Conservation (phyloP, 92 coral and sea anemone genomes). For the Porites rus region DNA sequence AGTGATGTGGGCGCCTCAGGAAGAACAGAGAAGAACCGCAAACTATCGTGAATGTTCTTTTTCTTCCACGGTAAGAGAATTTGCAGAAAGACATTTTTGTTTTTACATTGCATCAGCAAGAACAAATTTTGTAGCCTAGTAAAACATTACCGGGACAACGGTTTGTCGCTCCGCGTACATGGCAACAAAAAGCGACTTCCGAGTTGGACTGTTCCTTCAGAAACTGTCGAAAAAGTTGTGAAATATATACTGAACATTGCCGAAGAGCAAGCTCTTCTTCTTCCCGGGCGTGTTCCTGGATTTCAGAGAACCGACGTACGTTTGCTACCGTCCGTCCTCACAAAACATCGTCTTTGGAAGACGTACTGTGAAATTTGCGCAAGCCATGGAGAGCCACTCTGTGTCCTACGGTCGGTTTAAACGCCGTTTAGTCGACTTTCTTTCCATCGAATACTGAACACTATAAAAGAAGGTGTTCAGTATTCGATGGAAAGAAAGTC, state of each 20-base stretch:
- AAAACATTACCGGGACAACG: constrained; percentile 17
- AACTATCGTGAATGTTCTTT: constrained; percentile 24
- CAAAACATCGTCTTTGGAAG: constrained; percentile 43
- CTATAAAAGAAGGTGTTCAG: too few species aligned
- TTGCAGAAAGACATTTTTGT: constrained; percentile 40
- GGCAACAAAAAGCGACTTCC: constrained; percentile 48
- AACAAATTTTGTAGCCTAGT: constrained; percentile 25
- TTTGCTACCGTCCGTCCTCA: constrained; percentile 39
- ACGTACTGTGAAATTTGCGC: constrained; percentile 16
- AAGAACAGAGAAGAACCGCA: constrained; percentile 19
- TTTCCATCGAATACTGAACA: too few species aligned
- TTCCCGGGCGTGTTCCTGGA: constrained; percentile 51
- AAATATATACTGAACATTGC: constrained; percentile 37
- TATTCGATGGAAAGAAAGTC: too few species aligned
- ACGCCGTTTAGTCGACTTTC: too few species aligned
- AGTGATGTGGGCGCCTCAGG: constrained; percentile 7
- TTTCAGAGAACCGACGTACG: constrained; percentile 37
- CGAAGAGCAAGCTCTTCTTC: constrained; percentile 37
- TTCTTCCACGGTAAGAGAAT: constrained; percentile 28
- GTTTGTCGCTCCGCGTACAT: constrained; percentile 25
- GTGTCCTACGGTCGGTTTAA: too few species aligned
- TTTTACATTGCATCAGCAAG: constrained; percentile 23
- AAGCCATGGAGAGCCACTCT: constrained; percentile 21
- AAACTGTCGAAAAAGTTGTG: constrained; percentile 15
- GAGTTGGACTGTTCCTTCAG: constrained; percentile 5